Evolutionary conservation across 1,140 invertebrate species (phyloP).

Genomic region (Drosophila parabipectinata): DNA sequence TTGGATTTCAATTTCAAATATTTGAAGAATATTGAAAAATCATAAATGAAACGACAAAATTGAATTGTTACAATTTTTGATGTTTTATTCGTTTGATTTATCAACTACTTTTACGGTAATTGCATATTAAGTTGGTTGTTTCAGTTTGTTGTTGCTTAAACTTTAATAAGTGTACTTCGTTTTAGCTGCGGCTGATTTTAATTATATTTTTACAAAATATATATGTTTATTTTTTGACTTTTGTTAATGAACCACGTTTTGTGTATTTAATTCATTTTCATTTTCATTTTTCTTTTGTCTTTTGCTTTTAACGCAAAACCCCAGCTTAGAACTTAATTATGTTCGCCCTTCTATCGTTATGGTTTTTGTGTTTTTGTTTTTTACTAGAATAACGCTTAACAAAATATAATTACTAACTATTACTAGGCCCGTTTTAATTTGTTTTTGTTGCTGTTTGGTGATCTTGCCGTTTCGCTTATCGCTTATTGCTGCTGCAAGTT

Average conservation of each 20-base stretch:
- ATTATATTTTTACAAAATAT: conserved; percentile 83
- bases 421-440: conserved; percentile 56
- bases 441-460: conserved; percentile 54
- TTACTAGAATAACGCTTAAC: conserved; percentile 79
- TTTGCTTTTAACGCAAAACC: conserved; percentile 29
- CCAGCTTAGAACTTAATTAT: conserved; percentile 71
- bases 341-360: conserved; percentile 49
- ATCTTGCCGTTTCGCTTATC: conserved; percentile 35
- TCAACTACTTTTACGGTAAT: conserved; percentile 81
- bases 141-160: conserved; percentile 71
- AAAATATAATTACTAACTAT: conserved; percentile 81
- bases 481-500: conserved; percentile 48
- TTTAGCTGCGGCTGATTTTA: conserved; percentile 70
- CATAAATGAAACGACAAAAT: neutral
- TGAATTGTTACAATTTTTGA: conserved; percentile 64
- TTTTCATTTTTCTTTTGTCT: conserved; percentile 21
- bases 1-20: too few species aligned
- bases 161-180: conserved; percentile 81
- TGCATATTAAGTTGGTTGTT: conserved; percentile 81
- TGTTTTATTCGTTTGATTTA: conserved; percentile 79
- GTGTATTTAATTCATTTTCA: conserved; percentile 32
- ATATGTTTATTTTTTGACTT: conserved; percentile 59
- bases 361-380: conserved; percentile 34
- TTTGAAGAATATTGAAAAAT: too few species aligned
- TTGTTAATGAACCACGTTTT: conserved; percentile 68